phyloP scores from a whole-genome alignment of 2,113 vertebrate genomes.

The Nibea coibor region DNA sequence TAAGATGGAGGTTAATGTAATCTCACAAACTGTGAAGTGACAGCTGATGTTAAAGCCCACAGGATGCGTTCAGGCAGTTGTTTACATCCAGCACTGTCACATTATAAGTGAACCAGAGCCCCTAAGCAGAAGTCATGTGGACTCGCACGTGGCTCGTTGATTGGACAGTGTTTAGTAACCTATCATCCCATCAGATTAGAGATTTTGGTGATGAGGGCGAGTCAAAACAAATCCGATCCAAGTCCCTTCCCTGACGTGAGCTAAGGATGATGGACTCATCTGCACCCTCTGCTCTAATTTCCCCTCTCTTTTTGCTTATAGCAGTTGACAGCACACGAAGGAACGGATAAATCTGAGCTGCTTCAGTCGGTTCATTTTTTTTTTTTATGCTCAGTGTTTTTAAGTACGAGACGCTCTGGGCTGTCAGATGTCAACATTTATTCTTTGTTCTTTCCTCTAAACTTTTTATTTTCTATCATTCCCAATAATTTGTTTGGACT shows the following conservation, averaged over 20 bases:
- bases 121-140: constrained; percentile 11
- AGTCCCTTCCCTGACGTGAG: constrained; percentile 35
- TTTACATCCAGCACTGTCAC: background rate
- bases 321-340: constrained; percentile 22
- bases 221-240: constrained; percentile 51
- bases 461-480: background rate
- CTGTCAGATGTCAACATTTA: constrained; percentile 14
- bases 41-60: background rate
- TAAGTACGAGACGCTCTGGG: background rate
- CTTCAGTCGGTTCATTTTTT: constrained; percentile 26
- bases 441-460: constrained; percentile 5
- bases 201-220: constrained; percentile 42
- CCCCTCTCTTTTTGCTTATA: constrained; percentile 7
- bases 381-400: constrained; percentile 8
- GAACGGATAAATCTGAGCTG: constrained; percentile 7
- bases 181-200: constrained; percentile 64
- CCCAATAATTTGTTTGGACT: background rate
- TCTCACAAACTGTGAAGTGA: background rate
- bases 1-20: background rate
- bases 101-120: background rate
- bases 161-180: constrained; percentile 23
- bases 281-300: constrained; percentile 25
- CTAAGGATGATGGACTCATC: constrained; percentile 47
- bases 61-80: too few relatives aligned
- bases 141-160: constrained; percentile 28